Evolutionary conservation across 2,888 invertebrate species (phyloP).

Genomic region (Tetanocera ferruginea): DNA sequence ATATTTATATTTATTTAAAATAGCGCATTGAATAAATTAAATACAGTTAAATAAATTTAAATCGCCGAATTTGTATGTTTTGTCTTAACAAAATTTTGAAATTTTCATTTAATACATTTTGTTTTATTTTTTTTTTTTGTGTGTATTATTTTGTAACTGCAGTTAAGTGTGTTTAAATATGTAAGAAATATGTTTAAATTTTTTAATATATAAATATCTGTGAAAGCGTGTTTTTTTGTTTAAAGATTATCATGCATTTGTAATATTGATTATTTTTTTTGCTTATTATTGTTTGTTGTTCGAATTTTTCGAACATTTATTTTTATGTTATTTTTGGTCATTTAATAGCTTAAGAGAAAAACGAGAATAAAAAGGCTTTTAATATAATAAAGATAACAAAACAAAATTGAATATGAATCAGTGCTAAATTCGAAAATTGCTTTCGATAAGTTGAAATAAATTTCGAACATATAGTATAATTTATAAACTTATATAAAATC

Average conservation of each 20-base stretch:
- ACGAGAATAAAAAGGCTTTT: no score
- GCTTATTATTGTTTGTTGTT: no score
- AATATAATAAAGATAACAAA: no score
- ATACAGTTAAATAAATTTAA: slow-evolving; percentile 18
- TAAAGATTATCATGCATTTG: slow-evolving; percentile 21
- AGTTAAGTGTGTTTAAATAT: not conserved
- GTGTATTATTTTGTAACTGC: not conserved
- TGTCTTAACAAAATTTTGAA: not conserved
- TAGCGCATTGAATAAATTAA: slow-evolving; percentile 20
- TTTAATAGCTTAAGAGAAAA: no score
- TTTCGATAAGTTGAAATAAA: no score
- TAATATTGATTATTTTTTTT: not conserved
- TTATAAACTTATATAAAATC: no score
- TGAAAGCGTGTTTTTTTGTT: slow-evolving; percentile 14
- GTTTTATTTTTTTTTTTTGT: not conserved
- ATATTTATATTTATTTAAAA: slow-evolving; percentile 21
- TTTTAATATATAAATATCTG: not conserved
- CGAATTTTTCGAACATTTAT: no score
- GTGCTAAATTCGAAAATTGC: no score
- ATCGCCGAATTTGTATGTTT: slow-evolving; percentile 19
- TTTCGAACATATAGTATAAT: no score
- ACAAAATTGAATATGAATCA: no score
- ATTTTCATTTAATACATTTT: not conserved
- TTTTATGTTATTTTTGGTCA: no score
- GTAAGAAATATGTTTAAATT: not conserved